Conservation (phyloP, 1,140 invertebrate genomes). For the Neocloeon triangulifer region DNA sequence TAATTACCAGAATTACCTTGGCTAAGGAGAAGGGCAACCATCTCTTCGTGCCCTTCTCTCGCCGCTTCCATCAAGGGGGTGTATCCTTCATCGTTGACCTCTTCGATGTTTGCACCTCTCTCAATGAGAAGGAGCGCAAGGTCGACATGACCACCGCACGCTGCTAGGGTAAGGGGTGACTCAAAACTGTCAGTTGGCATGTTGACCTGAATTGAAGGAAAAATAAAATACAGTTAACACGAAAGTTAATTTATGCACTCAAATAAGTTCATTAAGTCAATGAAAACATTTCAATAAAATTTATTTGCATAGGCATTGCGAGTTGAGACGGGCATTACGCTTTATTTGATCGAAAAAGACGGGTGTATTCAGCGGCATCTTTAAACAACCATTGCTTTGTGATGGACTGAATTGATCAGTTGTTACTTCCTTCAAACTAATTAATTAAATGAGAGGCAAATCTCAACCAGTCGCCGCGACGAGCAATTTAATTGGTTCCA, state of each 20-base stretch:
- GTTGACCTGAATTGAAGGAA: no score
- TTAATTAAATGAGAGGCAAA: not conserved
- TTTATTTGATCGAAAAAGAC: no score
- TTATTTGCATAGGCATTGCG: no score
- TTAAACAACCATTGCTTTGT: no score
- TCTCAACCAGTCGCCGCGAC: not conserved
- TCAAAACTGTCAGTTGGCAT: slow-evolving; percentile 99
- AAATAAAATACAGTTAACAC: no score
- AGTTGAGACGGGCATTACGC: no score
- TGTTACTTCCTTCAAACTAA: not conserved
- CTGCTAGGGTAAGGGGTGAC: slow-evolving; percentile 89
- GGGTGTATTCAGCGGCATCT: no score
- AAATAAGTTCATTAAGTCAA: no score
- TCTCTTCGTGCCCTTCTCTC: slow-evolving; percentile 93
- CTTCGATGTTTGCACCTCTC: slow-evolving; percentile 93
- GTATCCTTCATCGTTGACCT: slow-evolving; percentile 99
- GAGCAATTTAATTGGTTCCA: no score
- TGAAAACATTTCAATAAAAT: no score
- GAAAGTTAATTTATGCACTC: no score
- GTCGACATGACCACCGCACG: slow-evolving; percentile 95
- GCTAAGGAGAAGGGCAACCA: slow-evolving; percentile 81
- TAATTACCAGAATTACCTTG: slow-evolving; percentile 34
- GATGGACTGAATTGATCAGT: no score
- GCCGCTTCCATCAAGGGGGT: slow-evolving; percentile 98
- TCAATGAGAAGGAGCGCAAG: slow-evolving; percentile 86